Conservation (phyloP, 2,888 invertebrate species). For the Aleiodes alternator region DNA sequence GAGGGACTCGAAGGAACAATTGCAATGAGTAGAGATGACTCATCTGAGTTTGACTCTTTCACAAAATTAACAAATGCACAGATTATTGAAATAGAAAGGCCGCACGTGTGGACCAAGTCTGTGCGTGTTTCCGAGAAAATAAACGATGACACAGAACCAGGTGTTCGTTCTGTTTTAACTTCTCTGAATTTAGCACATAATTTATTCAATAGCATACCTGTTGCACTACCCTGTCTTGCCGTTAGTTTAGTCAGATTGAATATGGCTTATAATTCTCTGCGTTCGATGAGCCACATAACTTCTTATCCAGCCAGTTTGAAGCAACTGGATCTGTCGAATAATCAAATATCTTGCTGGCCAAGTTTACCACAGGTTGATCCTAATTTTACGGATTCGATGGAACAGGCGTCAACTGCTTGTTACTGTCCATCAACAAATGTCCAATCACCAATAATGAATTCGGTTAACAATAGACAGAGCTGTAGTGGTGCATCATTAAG, state of each 20-base stretch:
- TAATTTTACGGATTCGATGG: slow-evolving; percentile 80
- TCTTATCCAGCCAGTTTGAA: slow-evolving; percentile 93
- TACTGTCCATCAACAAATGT: slow-evolving; percentile 78
- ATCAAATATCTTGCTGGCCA: slow-evolving; percentile 93
- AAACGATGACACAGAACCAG: slow-evolving; percentile 78
- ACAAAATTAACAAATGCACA: slow-evolving; percentile 73
- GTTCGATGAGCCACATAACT: slow-evolving; percentile 81
- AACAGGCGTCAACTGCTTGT: slow-evolving; percentile 84
- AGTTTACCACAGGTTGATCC: slow-evolving; percentile 82
- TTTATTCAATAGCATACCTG: slow-evolving; percentile 90
- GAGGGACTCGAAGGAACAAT: slow-evolving; percentile 59
- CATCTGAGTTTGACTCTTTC: slow-evolving; percentile 72
- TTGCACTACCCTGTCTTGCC: slow-evolving; percentile 92
- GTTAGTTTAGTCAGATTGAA: slow-evolving; percentile 91
- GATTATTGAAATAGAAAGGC: slow-evolving; percentile 81
- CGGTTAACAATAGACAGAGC: slow-evolving; percentile 68
- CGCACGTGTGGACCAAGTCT: slow-evolving; percentile 85
- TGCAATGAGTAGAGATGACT: slow-evolving; percentile 68
- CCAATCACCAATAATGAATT: slow-evolving; percentile 66
- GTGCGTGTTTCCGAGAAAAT: slow-evolving; percentile 83
- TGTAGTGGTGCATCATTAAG: slow-evolving; percentile 80
- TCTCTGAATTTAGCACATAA: slow-evolving; percentile 94
- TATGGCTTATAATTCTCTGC: slow-evolving; percentile 90
- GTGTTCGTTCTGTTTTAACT: slow-evolving; percentile 81
- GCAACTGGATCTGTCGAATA: slow-evolving; percentile 94